Base-by-base conservation (phyloP, 2,888 invertebrate species). In the Ophion obscuratus region DNA sequence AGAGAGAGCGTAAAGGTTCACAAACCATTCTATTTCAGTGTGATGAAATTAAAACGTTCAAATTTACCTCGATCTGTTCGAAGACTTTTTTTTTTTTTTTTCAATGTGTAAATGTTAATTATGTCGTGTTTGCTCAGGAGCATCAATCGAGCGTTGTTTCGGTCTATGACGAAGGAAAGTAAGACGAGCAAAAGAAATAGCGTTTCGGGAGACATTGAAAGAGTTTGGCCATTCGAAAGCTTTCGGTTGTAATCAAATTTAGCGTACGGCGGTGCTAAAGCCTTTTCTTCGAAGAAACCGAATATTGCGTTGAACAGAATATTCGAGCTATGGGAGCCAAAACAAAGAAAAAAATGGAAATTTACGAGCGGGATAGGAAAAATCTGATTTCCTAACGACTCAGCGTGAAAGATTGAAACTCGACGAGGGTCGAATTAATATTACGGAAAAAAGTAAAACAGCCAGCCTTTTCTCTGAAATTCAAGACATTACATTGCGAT, bases 221-320 rank as follows among this genome's bases (percentile, higher is more conserved):
- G 31, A 78, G 7, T n/a, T 47, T 68, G 61, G n/a, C 59, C 36
- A 59, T 67, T 53, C 53, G 17, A 53, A 53, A 53, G 17, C 9
- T 59, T 40, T 14, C 59, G 57, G 68, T 80, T 62, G 66, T 67
- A 84, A 86, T 81, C 70, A 83, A 87, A 85, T 74, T 84, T 66
- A 87, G 75, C 31, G 78, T 85, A 75, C 85, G 79, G 76, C 83
- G 88, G 87, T 91, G 88, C 87, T 89, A 68, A 77, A 75, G 64
- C 73, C 66, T 62, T 76, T 87, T 79, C 81, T 68, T 84, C 71
- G 71, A 24, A 24, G 64, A 62, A 82, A 71, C 2, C n/a, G 44
- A 47, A 24, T 74, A 27, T 64, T 76, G 40, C 61, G 68, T 31
- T 47, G 61, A 74, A 84, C 66, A 85, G 59, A 74, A 36, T 11